Base-by-base conservation (phyloP, 35 echinoderm and acorn worm species). In the Patiria miniata region DNA sequence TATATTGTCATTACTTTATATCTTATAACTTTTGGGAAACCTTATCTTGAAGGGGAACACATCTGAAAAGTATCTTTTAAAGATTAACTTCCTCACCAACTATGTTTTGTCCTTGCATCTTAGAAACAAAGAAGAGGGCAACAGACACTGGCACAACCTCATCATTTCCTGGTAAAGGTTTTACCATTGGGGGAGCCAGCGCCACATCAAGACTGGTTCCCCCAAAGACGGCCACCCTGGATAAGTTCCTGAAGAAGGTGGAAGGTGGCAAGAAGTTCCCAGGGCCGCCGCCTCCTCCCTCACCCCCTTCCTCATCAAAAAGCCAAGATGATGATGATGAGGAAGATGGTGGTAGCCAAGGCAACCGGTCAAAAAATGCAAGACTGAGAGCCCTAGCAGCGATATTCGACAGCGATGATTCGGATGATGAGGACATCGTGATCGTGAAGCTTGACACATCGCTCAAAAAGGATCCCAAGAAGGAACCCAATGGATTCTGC, bases 391-490 rank as follows among this genome's bases (percentile, higher is more conserved):
- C 65, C 65, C 65, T 73, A 14, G 65, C 65, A 0, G 65, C 65
- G 34, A 73, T 73, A 73, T 73, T 73, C 29, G 65, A 73, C 65
- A 73, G 65, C 34, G 65, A 73, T 34, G 23, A 26, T 73, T 73
- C 65, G 15, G 65, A 73, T 23, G 65, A 73, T 4, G 65, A 73
- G 65, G 65, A 73, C 34, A 34, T 73, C 29, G 65, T 73, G 16
- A 73, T 73, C 8, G 65, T 73, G 23, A 73, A 73, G 65, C 29
- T 73, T 73, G 65, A 34, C 30, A 73, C 21, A 14, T 23, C 65
- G 14, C 65, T 47, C 42, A 47, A 47, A 47, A 12, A 47, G 42
- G 42, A 4, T 6, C 42, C 42, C 42, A n/a, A n/a, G n/a, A n/a
- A n/a, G n/a, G n/a, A n/a, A n/a, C 12, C 42, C 42, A 47, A 47